These are phyloP conservation scores for Trichosurus vulpecula DNA, from an alignment of 2,797 vertebrate species.

Conservation along the genomic window DNA sequence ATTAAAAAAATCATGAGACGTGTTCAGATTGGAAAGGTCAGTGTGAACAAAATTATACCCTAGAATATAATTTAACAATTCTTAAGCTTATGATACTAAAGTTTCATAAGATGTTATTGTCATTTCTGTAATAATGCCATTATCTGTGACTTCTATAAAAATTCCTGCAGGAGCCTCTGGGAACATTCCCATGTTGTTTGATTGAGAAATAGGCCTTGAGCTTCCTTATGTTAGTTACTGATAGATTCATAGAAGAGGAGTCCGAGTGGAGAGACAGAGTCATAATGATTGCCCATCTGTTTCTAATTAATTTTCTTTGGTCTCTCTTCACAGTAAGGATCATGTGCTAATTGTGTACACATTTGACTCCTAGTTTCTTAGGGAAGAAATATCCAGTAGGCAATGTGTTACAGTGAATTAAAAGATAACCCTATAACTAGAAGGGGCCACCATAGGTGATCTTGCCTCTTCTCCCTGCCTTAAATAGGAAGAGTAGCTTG, in stretches of 20 bases:
- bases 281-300: slow-evolving; percentile 37
- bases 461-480: not conserved
- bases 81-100: slow-evolving; percentile 39
- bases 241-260: slow-evolving; percentile 60
- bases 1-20: not conserved
- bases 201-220: slow-evolving; percentile 48
- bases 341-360: slow-evolving; percentile 35
- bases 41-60: not conserved
- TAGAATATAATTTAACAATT: slow-evolving; percentile 65
- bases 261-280: not conserved
- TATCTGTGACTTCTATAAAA: slow-evolving; percentile 58
- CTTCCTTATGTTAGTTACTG: slow-evolving; percentile 49
- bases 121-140: slow-evolving; percentile 47
- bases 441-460: not conserved
- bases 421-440: not conserved
- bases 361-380: slow-evolving; percentile 50
- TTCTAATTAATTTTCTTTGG: slow-evolving; percentile 70
- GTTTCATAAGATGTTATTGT: slow-evolving; percentile 54
- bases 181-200: slow-evolving; percentile 57
- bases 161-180: slow-evolving; percentile 52
- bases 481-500: not conserved
- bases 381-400: slow-evolving; percentile 42
- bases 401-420: slow-evolving; percentile 5
- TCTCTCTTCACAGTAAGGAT: slow-evolving; percentile 49
- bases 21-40: not conserved